phyloP scores from a whole-genome alignment of 2,888 invertebrate species.

The Ceramica pisi region DNA sequence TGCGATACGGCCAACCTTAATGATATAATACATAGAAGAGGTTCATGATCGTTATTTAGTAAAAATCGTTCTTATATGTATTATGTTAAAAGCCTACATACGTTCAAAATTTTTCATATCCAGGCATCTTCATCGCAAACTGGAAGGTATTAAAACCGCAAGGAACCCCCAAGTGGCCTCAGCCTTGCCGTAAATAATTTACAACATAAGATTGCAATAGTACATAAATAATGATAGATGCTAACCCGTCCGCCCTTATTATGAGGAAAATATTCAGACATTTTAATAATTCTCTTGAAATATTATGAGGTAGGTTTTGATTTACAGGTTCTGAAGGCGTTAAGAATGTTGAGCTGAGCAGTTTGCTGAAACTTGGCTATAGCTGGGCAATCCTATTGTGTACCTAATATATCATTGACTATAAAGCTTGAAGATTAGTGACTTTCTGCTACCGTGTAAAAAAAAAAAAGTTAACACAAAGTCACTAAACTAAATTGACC shows the following conservation, averaged over 20 bases:
- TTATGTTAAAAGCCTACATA: neutral
- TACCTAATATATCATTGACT: too few relatives aligned
- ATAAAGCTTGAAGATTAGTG: too few relatives aligned
- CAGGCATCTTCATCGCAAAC: slow-evolving; percentile 11
- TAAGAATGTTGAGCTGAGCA: neutral
- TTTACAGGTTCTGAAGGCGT: neutral
- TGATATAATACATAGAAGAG: too few relatives aligned
- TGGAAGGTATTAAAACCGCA: slow-evolving; percentile 28
- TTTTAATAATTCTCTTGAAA: slow-evolving; percentile 33
- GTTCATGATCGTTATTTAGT: too few relatives aligned
- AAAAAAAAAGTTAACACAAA: too few relatives aligned
- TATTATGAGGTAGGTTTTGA: neutral
- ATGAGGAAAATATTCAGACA: slow-evolving; percentile 37
- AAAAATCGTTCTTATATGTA: too few relatives aligned
- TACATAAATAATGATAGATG: slow-evolving; percentile 53
- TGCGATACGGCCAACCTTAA: neutral
- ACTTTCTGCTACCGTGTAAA: too few relatives aligned
- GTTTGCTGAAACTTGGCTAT: neutral
- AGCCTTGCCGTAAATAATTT: slow-evolving; percentile 32
- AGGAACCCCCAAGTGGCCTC: slow-evolving; percentile 33
- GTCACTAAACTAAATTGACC: too few relatives aligned
- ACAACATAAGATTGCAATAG: slow-evolving; percentile 42
- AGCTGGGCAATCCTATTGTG: too few relatives aligned
- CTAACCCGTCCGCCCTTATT: slow-evolving; percentile 36
- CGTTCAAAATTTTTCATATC: slow-evolving; percentile 16